Evolutionary conservation across 2,888 invertebrate species (phyloP).

Genomic region (Euzophera pinguis): DNA sequence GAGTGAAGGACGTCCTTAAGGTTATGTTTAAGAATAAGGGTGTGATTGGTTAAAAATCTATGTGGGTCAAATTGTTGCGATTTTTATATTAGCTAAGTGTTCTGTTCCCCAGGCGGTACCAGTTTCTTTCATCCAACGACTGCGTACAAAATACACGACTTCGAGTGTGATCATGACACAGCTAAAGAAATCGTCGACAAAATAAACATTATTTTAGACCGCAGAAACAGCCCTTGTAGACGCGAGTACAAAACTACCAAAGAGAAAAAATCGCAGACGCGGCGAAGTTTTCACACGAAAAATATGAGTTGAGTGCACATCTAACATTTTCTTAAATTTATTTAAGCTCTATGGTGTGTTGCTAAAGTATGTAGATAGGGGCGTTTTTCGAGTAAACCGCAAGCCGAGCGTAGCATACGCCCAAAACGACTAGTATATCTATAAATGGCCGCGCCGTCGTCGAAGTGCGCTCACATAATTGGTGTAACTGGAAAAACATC

Average conservation of each 20-base stretch:
- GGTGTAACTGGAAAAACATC: no score
- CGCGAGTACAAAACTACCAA: conserved; percentile 89
- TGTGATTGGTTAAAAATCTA: no score
- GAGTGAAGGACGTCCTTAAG: no score
- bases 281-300: conserved; percentile 80
- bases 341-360: no score
- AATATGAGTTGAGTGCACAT: conserved; percentile 49
- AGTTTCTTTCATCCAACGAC: conserved; percentile 58
- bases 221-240: conserved; percentile 88
- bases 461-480: no score
- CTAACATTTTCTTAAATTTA: no score
- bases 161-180: conserved; percentile 87
- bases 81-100: neutral
- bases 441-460: no score
- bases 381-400: no score
- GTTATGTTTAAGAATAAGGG: no score
- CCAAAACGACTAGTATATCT: no score
- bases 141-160: conserved; percentile 92
- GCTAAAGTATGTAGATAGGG: no score
- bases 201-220: conserved; percentile 91
- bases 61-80: neutral
- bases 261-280: conserved; percentile 83
- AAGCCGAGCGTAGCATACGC: no score
- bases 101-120: conserved; percentile 26
- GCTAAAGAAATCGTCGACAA: conserved; percentile 93